phyloP scores from a whole-genome alignment of 1,140 invertebrate species.

The Papilio dardanus region DNA sequence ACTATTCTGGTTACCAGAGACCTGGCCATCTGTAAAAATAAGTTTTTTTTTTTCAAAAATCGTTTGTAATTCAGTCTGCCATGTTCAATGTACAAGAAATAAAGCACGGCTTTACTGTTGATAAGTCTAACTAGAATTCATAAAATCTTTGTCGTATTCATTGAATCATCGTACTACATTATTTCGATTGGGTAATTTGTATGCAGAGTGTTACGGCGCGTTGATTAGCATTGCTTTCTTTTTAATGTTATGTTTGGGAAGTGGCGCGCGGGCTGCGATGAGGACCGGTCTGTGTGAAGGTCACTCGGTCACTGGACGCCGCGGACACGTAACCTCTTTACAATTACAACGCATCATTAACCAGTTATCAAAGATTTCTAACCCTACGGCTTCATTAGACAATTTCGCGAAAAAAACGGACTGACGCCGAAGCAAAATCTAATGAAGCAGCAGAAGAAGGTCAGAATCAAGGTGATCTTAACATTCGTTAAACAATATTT shows the following conservation, averaged over 20 bases:
- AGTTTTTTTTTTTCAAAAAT: background rate
- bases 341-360: slow-evolving; percentile 19
- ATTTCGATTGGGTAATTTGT: slow-evolving; percentile 25
- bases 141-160: background rate
- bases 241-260: slow-evolving; percentile 49
- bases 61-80: too few species aligned
- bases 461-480: too few species aligned
- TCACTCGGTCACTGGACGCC: slow-evolving; percentile 69
- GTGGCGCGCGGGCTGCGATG: slow-evolving; percentile 48
- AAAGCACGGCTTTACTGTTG: too few species aligned
- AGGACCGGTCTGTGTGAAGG: slow-evolving; percentile 65
- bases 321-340: slow-evolving; percentile 10
- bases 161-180: background rate
- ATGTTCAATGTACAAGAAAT: too few species aligned
- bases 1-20: background rate
- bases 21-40: slow-evolving; percentile 47
- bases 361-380: slow-evolving; percentile 1
- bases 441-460: too few species aligned
- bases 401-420: too few species aligned
- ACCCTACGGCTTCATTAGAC: too few species aligned
- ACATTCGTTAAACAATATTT: background rate
- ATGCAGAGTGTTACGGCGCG: slow-evolving; percentile 14
- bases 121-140: background rate
- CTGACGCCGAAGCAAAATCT: too few species aligned
- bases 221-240: slow-evolving; percentile 51